Base-by-base conservation (phyloP, 2,888 invertebrate genomes). In the Xestia c-nigrum region DNA sequence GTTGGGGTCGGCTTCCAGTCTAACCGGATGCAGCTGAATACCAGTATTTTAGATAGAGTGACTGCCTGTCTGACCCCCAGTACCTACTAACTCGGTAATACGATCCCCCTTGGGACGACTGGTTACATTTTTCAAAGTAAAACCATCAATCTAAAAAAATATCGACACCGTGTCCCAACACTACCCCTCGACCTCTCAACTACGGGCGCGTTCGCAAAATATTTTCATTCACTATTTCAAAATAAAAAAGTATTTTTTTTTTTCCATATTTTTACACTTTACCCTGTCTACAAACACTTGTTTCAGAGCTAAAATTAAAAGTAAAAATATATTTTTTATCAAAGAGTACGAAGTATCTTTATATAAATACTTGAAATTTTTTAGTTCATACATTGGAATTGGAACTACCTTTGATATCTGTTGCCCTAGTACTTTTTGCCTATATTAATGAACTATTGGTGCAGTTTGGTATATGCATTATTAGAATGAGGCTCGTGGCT, bases 151-250 rank as follows among this genome's bases (percentile, higher is more conserved):
- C 31, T 5, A 16, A 46, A 38, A 64, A 40, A n/a, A 55, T 24
- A 85, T 82, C 85, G 83, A 89, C 19, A 57, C 0, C 31, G 4
- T 16, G 12, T 50, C 82, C 57, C 87, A 83, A 6, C 86, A 57
- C 90, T 82, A 87, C 40, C 43, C 40, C 82, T 84, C 85, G 80
- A 85, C 85, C 89, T 86, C 88, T 87, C 86, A 69, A 85, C 88
- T 74, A 74, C 83, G 76, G 76, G 79, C 85, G 83, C 84, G 88
- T 90, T 90, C 88, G 88, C 81, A 85, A 91, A 90, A 90, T 86
- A 90, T 85, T 87, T 84, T 85, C 88, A 90, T 90, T 90, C 90
- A 89, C 89, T 85, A 89, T 89, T 89, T 81, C 50, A 83, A 84
- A 85, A 88, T 77, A 82, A 88, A 57, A 86, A 90, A 87, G 83